These are phyloP conservation scores for Pocota personata DNA, from an alignment of 2,888 invertebrate genomes.

Conservation along the genomic window DNA sequence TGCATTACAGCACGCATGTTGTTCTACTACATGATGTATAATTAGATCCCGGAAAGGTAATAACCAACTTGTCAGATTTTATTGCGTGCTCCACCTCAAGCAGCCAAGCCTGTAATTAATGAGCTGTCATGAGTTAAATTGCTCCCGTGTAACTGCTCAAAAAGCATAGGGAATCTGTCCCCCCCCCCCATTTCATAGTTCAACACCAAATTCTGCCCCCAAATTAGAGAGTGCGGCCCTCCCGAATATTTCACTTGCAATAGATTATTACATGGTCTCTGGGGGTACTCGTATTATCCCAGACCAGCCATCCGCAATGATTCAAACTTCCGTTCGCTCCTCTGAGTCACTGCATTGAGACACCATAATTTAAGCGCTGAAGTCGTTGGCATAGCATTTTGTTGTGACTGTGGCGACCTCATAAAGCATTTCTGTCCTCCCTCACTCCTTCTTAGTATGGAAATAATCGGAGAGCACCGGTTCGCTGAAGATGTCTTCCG, in stretches of 20 bases:
- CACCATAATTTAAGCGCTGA: constrained; percentile 49
- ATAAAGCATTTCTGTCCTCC: constrained; percentile 42
- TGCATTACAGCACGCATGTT: background rate
- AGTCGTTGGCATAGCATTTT: constrained; percentile 56
- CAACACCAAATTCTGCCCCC: background rate
- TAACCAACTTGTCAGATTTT: constrained; percentile 34
- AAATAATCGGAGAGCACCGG: constrained; percentile 70
- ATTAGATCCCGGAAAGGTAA: constrained; percentile 29
- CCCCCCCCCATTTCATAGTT: background rate
- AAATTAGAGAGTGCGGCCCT: constrained; percentile 26
- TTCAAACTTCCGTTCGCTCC: constrained; percentile 44
- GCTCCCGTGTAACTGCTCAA: constrained; percentile 23
- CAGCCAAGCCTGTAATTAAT: constrained; percentile 49
- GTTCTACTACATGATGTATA: background rate
- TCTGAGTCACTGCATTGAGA: constrained; percentile 44
- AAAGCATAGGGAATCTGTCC: background rate
- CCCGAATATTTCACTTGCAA: constrained; percentile 38
- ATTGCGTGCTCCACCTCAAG: constrained; percentile 48
- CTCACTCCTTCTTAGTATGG: constrained; percentile 25
- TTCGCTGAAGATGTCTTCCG: constrained; percentile 68
- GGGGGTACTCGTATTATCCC: background rate
- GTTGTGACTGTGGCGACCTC: constrained; percentile 48
- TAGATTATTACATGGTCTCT: constrained; percentile 8
- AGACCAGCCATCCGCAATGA: constrained; percentile 9
- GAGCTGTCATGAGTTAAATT: constrained; percentile 55